Conservation (phyloP, 2,797 vertebrate species). For the Cuculus canorus region DNA sequence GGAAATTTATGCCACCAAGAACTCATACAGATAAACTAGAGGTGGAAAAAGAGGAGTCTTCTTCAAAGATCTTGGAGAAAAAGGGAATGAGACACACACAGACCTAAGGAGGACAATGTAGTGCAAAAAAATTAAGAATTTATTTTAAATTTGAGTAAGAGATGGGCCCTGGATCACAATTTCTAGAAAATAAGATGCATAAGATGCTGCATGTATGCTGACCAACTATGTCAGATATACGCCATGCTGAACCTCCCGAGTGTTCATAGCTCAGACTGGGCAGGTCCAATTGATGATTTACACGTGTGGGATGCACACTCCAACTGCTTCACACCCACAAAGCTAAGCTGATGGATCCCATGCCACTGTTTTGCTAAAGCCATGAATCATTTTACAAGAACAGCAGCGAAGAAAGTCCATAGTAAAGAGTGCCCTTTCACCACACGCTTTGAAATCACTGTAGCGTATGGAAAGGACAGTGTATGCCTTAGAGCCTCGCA, state of each 20-base stretch:
- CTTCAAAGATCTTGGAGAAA: neutral
- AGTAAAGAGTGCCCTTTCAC: neutral
- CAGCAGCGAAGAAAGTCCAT: neutral
- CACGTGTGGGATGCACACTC: neutral
- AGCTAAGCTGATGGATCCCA: accelerated
- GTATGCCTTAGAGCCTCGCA: neutral
- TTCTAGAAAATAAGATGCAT: neutral
- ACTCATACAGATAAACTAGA: neutral
- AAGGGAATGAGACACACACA: neutral
- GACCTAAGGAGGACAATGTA: neutral
- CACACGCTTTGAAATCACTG: neutral
- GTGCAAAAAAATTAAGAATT: neutral
- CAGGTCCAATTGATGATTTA: neutral
- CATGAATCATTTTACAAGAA: neutral
- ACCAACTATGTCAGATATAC: neutral
- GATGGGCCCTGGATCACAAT: neutral
- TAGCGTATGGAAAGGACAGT: neutral
- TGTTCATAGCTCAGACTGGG: neutral
- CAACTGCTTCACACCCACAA: accelerated
- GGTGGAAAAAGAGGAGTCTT: neutral
- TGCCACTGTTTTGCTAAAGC: neutral
- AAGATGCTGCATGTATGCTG: neutral
- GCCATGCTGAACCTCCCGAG: neutral
- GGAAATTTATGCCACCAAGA: neutral
- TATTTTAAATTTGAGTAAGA: neutral